A percentile compares a stretch with the other conserved stretches of the same genome.
These are phyloP conservation scores for Oedothorax gibbosus DNA, from an alignment of 1,140 invertebrate genomes.

Conservation along the genomic window DNA sequence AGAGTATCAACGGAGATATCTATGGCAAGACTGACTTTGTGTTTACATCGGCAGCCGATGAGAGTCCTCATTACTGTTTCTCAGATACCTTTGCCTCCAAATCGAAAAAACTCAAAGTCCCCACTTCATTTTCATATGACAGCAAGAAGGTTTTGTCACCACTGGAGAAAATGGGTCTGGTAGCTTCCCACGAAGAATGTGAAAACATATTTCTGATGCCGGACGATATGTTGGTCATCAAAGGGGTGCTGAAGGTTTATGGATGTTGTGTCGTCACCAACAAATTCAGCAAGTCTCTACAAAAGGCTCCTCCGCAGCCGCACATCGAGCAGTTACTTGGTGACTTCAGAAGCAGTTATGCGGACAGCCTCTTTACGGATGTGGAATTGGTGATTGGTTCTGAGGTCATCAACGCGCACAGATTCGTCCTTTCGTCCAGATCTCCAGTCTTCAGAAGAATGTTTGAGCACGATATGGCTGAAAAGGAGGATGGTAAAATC, in stretches of 20 bases:
- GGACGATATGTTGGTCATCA: background rate
- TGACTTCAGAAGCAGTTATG: background rate
- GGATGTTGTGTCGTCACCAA: background rate
- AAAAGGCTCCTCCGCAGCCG: background rate
- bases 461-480: constrained; percentile 1
- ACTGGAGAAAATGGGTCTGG: background rate
- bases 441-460: constrained; percentile 26
- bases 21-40: background rate
- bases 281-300: background rate
- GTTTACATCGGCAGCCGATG: background rate
- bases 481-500: background rate
- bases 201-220: constrained; percentile 1
- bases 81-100: background rate
- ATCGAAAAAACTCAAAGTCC: background rate
- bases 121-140: background rate
- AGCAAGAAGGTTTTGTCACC: background rate
- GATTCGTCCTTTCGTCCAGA: background rate
- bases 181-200: background rate
- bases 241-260: background rate
- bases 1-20: background rate
- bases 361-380: background rate
- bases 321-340: background rate
- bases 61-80: background rate
- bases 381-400: background rate
- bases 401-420: background rate